Conservation (phyloP, 2,888 invertebrate species). For the Eristalis pertinax region DNA sequence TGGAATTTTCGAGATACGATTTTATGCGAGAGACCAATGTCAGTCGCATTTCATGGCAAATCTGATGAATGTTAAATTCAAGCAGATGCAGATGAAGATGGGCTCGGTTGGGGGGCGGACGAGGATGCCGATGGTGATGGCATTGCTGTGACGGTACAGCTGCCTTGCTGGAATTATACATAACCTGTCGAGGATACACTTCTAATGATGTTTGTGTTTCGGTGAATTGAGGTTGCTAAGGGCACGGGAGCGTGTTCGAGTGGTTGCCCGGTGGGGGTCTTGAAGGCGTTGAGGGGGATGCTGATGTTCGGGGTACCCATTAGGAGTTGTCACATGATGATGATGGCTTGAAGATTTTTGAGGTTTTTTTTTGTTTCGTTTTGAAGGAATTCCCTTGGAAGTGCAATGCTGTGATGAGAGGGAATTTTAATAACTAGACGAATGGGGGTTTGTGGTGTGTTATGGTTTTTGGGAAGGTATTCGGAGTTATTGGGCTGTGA, state of each 20-base stretch:
- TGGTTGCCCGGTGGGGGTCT: neutral
- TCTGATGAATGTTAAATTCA: conserved; percentile 66
- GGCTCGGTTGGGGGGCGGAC: neutral
- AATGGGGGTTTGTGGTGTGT: neutral
- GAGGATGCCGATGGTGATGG: neutral
- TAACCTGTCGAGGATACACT: neutral
- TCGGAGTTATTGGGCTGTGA: no score
- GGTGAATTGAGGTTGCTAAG: neutral
- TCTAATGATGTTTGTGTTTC: conserved; percentile 23
- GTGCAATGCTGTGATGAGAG: neutral
- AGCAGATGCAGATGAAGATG: neutral
- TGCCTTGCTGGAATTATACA: conserved; percentile 15
- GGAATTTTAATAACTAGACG: neutral
- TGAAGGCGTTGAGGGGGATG: neutral
- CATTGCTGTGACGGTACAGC: neutral
- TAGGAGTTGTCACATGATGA: neutral
- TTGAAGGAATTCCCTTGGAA: no score
- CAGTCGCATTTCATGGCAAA: conserved; percentile 45
- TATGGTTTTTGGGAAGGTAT: neutral
- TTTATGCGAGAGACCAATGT: conserved; percentile 63
- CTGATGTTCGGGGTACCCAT: neutral
- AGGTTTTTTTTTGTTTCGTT: no score
- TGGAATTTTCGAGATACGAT: conserved; percentile 52
- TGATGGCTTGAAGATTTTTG: no score
- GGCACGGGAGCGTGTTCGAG: neutral